phyloP scores from a whole-genome alignment of 2,888 invertebrate species.

The Acanthosoma haemorrhoidale region DNA sequence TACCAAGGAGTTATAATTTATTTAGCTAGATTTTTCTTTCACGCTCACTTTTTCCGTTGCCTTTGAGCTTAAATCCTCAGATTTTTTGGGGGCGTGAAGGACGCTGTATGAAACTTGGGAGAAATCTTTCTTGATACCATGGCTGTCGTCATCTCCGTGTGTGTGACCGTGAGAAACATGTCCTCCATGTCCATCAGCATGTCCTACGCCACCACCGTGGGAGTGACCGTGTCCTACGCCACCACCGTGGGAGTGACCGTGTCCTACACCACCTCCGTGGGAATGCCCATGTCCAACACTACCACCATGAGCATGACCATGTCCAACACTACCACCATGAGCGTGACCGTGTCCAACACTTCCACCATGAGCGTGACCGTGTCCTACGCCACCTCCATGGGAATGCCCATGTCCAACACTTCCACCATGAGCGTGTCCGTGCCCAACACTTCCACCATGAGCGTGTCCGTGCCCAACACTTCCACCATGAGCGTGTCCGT shows the following conservation, averaged over 20 bases:
- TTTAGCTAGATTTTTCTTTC: slow-evolving; percentile 9
- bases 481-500: slow-evolving; percentile 30
- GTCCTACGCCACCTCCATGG: slow-evolving; percentile 34
- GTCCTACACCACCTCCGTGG: slow-evolving; percentile 26
- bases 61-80: slow-evolving; percentile 27
- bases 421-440: slow-evolving; percentile 36
- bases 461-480: slow-evolving; percentile 25
- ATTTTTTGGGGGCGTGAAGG: slow-evolving; percentile 32
- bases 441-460: slow-evolving; percentile 36
- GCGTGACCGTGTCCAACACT: slow-evolving; percentile 33
- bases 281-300: slow-evolving; percentile 30
- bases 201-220: slow-evolving; percentile 32
- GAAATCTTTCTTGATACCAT: slow-evolving; percentile 9
- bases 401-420: slow-evolving; percentile 33
- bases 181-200: slow-evolving; percentile 29
- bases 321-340: slow-evolving; percentile 31
- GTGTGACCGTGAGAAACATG: background rate
- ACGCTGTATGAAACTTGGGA: slow-evolving; percentile 33
- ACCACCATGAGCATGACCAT: slow-evolving; percentile 29
- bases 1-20: background rate
- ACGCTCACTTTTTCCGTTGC: slow-evolving; percentile 25
- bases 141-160: slow-evolving; percentile 17
- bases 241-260: slow-evolving; percentile 27
- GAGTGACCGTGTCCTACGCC: slow-evolving; percentile 27
- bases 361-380: slow-evolving; percentile 35